These are phyloP conservation scores for Popillia japonica DNA, from an alignment of 1,140 invertebrate species.

Conservation along the genomic window DNA sequence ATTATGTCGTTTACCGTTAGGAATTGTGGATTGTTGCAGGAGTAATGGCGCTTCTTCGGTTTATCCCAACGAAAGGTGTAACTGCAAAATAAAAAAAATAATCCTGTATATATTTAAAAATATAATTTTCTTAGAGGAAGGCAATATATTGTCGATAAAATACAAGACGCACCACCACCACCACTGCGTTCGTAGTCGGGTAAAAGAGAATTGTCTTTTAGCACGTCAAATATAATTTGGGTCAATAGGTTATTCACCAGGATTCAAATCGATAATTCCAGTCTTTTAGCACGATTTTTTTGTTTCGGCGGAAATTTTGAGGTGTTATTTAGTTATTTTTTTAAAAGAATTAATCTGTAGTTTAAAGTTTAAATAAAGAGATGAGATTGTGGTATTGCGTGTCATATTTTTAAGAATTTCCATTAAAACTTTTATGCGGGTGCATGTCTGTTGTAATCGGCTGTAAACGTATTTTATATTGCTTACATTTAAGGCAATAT, in stretches of 20 bases:
- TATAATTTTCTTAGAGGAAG: background rate
- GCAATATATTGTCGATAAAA: background rate
- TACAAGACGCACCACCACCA: background rate
- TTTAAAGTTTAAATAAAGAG: too few species aligned
- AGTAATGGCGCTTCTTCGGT: slow-evolving; percentile 18
- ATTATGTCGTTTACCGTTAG: slow-evolving; percentile 36
- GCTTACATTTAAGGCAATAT: too few species aligned
- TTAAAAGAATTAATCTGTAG: too few species aligned
- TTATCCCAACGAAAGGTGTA: slow-evolving; percentile 36
- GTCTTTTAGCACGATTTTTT: background rate
- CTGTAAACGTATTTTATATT: too few species aligned
- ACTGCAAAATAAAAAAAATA: slow-evolving; percentile 19
- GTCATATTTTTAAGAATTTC: too few species aligned
- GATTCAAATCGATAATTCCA: background rate
- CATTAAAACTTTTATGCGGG: too few species aligned
- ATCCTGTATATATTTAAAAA: background rate
- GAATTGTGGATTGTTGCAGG: slow-evolving; percentile 3
- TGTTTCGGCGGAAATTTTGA: background rate
- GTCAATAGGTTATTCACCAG: slow-evolving; percentile 14
- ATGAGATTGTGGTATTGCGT: too few species aligned
- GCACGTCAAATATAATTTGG: background rate
- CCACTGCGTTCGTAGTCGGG: too few species aligned
- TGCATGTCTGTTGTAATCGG: too few species aligned
- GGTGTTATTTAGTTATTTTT: too few species aligned
- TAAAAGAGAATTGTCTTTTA: background rate